Evolutionary conservation across 2,888 invertebrate species (phyloP), one percentile per base, ranked within the genome.

Genomic region (Caprella mutica): DNA sequence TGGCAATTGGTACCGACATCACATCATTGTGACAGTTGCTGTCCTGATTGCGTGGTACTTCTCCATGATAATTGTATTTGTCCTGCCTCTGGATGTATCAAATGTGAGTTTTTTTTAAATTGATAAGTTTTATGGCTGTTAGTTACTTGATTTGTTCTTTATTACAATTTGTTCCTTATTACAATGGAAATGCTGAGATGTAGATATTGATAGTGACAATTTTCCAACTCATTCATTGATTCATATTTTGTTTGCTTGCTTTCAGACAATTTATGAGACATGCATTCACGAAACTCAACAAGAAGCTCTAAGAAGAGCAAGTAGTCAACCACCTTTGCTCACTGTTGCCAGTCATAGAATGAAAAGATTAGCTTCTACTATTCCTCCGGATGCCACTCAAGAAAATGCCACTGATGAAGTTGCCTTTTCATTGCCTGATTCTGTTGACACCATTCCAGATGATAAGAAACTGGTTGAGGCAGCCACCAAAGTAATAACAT

Each of bases 21-120:
- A 93, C 73, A 80, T 90, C 67, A 77, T 94, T 67, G 96, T 97
- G 35, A 96, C 96, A 2, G 73, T 92, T 43, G 86, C 92, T 39
- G 94, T 97, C 19, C 78, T 98, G 54, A 82, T 93, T 67, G 92
- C 97, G 64, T 98, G 98, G 98, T 96, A 91, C 74, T 98, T 98
- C 76, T 96, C 97, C 29, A 86, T 98, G 75, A 80, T 97, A 69
- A 98, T 97, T 71, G 90, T 98, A 72, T 94, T 97, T 72, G 86
- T 96, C 52, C 80, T 98, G 69, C 98, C 98, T 17, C 75, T 97
- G 70, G 98, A 99, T 79, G 89, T 99, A 44, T 91, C 94, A 61
- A 87, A 91, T 70, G 96, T 97, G 77, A 84, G 87, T 82, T 65
- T 58, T 60, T 23, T 17, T 62, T 56, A 27, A 30, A 26, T 29